phyloP scores from a whole-genome alignment of 2,797 vertebrate genomes.

The Parauchenoglanis punctatus region DNA sequence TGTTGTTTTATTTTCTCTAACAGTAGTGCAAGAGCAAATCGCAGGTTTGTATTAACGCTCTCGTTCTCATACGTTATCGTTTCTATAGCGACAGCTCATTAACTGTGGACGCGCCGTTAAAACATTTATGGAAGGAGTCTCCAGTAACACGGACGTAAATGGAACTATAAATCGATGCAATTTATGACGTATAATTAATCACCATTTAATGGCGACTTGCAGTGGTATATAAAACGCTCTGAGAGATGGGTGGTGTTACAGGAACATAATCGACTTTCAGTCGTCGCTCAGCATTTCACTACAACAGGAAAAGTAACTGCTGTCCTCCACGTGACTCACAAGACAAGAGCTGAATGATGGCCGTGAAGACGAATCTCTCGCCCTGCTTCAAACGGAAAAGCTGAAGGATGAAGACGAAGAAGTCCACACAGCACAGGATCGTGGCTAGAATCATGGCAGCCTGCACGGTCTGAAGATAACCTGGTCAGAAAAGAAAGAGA shows the following conservation, averaged over 20 bases:
- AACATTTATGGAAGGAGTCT: neutral
- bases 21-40: neutral
- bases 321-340: constrained; percentile 77
- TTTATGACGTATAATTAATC: no score
- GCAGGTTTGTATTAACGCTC: neutral
- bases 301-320: neutral
- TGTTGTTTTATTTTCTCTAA: neutral
- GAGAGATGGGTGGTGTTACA: neutral
- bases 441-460: constrained; percentile 90
- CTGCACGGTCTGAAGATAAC: constrained; percentile 88
- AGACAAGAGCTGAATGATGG: constrained; percentile 88
- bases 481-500: constrained; percentile 66
- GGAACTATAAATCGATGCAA: neutral
- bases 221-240: neutral
- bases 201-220: neutral
- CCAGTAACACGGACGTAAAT: neutral
- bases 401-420: constrained; percentile 92
- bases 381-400: constrained; percentile 96
- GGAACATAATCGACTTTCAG: neutral
- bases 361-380: constrained; percentile 90
- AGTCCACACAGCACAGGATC: constrained; percentile 87
- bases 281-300: neutral
- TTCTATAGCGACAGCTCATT: neutral
- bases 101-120: neutral
- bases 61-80: neutral